These are phyloP conservation scores for Xiphophorus couchianus DNA, from an alignment of 2,113 vertebrate genomes.

Conservation along the genomic window DNA sequence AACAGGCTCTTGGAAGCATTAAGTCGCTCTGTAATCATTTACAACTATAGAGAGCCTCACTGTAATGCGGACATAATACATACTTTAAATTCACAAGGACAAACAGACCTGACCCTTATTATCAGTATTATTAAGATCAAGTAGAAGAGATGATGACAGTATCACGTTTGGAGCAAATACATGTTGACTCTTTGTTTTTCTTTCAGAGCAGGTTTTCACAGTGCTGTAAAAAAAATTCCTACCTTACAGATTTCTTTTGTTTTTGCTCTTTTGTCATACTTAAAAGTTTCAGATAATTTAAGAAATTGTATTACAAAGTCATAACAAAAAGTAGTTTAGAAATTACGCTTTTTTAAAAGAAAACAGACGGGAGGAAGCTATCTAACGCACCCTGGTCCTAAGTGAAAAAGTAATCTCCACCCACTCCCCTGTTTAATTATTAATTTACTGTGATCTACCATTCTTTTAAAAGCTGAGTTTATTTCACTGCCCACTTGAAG, in stretches of 20 bases:
- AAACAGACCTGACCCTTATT: constrained; percentile 15
- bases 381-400: background rate
- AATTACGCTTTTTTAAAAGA: too few species aligned
- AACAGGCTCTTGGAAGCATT: constrained; percentile 22
- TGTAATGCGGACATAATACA: constrained; percentile 35
- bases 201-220: background rate
- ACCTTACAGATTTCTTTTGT: too few species aligned
- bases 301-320: too few species aligned
- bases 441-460: background rate
- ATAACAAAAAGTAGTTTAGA: too few species aligned
- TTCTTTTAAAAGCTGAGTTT: background rate
- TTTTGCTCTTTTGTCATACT: background rate
- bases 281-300: too few species aligned
- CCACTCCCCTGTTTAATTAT: background rate
- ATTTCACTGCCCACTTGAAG: background rate
- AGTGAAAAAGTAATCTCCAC: too few species aligned
- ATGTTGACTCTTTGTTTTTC: background rate
- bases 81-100: constrained; percentile 34
- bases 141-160: background rate
- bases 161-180: background rate
- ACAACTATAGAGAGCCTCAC: constrained; percentile 28
- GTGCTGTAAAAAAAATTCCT: background rate
- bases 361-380: too few species aligned
- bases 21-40: constrained; percentile 50
- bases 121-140: constrained; percentile 27